Evolutionary conservation across 2,888 invertebrate genomes (phyloP).

Genomic region (Stenchaetothrips biformis): DNA sequence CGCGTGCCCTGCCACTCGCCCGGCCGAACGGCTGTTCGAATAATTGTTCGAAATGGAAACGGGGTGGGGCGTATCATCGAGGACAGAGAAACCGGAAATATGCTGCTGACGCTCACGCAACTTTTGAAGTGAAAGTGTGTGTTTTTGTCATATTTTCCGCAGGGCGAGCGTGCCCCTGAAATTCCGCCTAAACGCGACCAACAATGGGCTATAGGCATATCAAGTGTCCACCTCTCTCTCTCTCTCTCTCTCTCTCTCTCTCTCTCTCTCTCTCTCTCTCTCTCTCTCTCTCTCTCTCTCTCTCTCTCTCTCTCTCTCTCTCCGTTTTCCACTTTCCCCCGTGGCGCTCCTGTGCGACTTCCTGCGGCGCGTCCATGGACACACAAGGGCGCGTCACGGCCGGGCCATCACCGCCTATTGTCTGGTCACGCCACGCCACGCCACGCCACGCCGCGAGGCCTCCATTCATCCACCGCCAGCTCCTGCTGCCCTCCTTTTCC

Average conservation of each 20-base stretch:
- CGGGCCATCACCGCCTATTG: not conserved
- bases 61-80: too few species aligned
- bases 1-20: too few species aligned
- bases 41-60: too few species aligned
- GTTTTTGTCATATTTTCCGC: too few species aligned
- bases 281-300: constrained; percentile 1
- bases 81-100: too few species aligned
- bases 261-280: constrained; percentile 12
- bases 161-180: too few species aligned
- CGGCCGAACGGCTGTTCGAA: too few species aligned
- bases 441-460: not conserved
- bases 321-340: not conserved
- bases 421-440: not conserved
- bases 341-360: not conserved
- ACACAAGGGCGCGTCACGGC: not conserved
- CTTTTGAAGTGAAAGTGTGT: too few species aligned
- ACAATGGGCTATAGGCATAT: not conserved
- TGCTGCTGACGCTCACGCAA: too few species aligned
- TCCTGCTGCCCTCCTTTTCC: not conserved
- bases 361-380: not conserved
- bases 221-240: not conserved
- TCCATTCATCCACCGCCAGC: not conserved
- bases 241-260: constrained; percentile 14
- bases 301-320: not conserved
- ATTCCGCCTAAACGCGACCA: too few species aligned